Conservation (phyloP, 2,113 vertebrate species). For the Falco punctatus region DNA sequence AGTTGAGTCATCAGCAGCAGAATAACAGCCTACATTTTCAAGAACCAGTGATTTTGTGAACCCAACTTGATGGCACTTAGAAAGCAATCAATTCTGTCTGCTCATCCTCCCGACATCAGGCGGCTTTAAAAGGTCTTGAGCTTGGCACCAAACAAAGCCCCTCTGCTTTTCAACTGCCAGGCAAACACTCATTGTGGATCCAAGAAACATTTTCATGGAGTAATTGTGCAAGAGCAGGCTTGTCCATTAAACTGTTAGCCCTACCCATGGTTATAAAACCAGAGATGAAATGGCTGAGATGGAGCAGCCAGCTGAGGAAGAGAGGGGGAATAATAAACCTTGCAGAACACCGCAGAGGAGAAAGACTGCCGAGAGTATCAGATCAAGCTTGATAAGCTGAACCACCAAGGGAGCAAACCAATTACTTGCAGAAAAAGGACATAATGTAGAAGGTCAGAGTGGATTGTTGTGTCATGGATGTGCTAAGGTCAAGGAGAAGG, state of each 20-base stretch:
- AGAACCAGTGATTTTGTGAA: neutral
- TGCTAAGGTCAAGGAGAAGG: slow-evolving; percentile 21
- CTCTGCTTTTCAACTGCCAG: neutral
- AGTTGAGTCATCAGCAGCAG: neutral
- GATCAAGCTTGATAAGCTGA: neutral
- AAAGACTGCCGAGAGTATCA: neutral
- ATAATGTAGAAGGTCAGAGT: neutral
- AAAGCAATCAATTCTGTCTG: rapidly evolving
- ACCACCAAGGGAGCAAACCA: neutral
- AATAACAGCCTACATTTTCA: neutral
- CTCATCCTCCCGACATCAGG: rapidly evolving
- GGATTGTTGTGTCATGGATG: neutral
- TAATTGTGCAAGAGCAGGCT: slow-evolving; percentile 11
- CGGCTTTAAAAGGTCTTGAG: neutral
- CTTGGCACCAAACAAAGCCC: neutral
- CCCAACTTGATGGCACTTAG: neutral
- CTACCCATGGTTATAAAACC: neutral
- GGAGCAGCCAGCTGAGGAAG: neutral
- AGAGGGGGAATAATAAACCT: neutral
- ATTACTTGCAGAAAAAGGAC: neutral
- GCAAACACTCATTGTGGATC: rapidly evolving
- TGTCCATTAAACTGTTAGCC: slow-evolving; percentile 28
- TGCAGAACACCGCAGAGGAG: neutral
- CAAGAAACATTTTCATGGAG: neutral
- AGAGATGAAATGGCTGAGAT: neutral